Base-by-base conservation (phyloP, 2,797 vertebrate species). In the Enteromius paludinosus region DNA sequence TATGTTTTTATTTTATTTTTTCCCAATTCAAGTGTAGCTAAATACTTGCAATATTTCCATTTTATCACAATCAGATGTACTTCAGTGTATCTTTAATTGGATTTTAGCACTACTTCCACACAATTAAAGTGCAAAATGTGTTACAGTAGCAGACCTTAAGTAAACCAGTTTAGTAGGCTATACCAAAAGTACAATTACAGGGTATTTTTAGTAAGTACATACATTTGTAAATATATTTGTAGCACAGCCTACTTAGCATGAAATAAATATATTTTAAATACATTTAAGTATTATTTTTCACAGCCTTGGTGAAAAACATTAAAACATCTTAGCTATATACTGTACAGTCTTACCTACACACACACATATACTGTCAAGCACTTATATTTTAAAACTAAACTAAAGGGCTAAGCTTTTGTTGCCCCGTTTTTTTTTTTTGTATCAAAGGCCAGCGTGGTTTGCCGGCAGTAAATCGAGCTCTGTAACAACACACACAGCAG, bases 381-480 rank as follows among this genome's bases (percentile, higher is more conserved):
- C 20, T n/a, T 69, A 79, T 56, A 28, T 41, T 70, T 18, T 14
- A 79, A 59, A 25, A 17, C 38, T 70, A 61, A 70, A 45, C 35
- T 70, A 70, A 79, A 59, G 65, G 30, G 28, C 43, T 70, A 49
- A 41, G 23, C 49, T 59, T 14, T 61, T 59, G 17, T 59, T 54
- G 33, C 25, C 5, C 45, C 20, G 0, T 20, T 52, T 65, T 41
- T 47, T 65, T 41, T 47, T 47, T 28, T 49, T 47, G 28, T 65
- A 49, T 62, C 33, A 38, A 78, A 54, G 45, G 62, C 47, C 47
- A 28, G 6, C 28, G 64, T 30, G 77, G 18, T 78, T 78, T 78
- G 20, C 62, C 11, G 76, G 30, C 47, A 54, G 47, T 54, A 43
- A 43, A 69, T 30, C 5, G 1, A 59, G 65, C 78, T 79, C 23